A percentile compares a stretch with the other conserved stretches of the same genome.
phyloP scores from a whole-genome alignment of 2,888 invertebrate genomes.

The Erannis defoliaria region DNA sequence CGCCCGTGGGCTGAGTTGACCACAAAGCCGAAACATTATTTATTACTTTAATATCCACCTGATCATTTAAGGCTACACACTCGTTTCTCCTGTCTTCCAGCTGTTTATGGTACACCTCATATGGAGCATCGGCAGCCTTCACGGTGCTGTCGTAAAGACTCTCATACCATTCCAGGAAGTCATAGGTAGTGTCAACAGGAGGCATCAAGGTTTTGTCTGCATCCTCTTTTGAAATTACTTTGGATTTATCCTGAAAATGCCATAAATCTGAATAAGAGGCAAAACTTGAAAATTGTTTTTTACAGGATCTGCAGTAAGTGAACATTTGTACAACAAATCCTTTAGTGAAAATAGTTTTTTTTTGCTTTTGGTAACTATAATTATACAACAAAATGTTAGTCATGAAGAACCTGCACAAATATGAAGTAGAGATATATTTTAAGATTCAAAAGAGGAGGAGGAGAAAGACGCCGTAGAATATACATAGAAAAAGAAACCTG shows the following conservation, averaged over 20 bases:
- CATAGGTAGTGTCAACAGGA: constrained; percentile 87
- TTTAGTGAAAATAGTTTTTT: too few species aligned
- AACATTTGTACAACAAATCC: too few species aligned
- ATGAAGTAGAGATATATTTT: too few species aligned
- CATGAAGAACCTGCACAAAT: too few species aligned
- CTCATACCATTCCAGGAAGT: constrained; percentile 93
- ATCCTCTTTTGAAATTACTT: constrained; percentile 40
- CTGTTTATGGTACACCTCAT: constrained; percentile 90
- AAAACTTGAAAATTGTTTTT: background rate
- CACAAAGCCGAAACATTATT: too few species aligned
- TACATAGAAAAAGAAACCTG: background rate
- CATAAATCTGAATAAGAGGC: background rate
- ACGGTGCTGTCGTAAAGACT: constrained; percentile 90
- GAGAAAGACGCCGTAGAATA: too few species aligned
- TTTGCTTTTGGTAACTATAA: too few species aligned
- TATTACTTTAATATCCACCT: constrained; percentile 77
- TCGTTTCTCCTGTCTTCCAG: constrained; percentile 89
- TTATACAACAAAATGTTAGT: too few species aligned
- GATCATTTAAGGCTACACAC: constrained; percentile 89
- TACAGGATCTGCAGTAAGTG: background rate
- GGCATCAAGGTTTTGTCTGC: constrained; percentile 52
- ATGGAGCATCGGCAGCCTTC: constrained; percentile 89
- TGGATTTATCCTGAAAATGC: constrained; percentile 48
- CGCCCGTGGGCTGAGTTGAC: too few species aligned
- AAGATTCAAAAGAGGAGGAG: too few species aligned